Base-by-base conservation (phyloP, 2,113 vertebrate genomes). In the Cathartes aura region DNA sequence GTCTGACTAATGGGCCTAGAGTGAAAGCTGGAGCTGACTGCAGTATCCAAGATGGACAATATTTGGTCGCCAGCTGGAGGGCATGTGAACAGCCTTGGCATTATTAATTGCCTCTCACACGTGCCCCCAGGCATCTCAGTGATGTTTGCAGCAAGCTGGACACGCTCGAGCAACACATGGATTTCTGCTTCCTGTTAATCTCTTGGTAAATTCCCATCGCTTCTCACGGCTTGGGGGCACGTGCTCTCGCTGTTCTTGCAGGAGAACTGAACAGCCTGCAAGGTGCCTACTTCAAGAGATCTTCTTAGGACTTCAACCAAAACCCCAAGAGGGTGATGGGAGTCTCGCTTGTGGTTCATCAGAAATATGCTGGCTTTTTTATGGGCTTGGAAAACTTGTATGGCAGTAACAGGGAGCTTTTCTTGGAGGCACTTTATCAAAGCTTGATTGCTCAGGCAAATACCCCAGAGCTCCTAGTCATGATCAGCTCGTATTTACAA, bases 151-250 rank as follows among this genome's bases (percentile, higher is more conserved):
- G 82, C 60, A 58, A 66, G 66, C 52, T 92, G 89, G 82, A 42
- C 22, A 0, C 38, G 71, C 86, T 82, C 0, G 0, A 40, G 56
- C 82, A 82, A 12, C 56, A 11, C 58, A 5, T 3, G 47, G 32
- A 32, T 53, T 40, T 62, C 60, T 92, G 89, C 45, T 67, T 36
- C 66, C 29, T 74, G 45, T 40, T 56, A 40, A 74, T 56, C 40
- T 38, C 42, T 70, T 36, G 70, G 36, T 29, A 17, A 78, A 71
- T 36, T 53, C 66, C 71, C 36, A 6, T 16, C 3, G 0, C 36
- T 62, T 36, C 70, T 87, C 56, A 4, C 15, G 74, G 73, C 76
- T 3, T 14, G 58, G 63, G n/a, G 23, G 43, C 58, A 56, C 1
- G 1, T 8, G 60, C 59, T 89, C 43, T 48, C 2, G 0, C 32